Percentiles rank a stretch among this genome's conserved stretches.
Evolutionary conservation across 1,140 invertebrate species (phyloP).

Genomic region (Drosophila bocki): DNA sequence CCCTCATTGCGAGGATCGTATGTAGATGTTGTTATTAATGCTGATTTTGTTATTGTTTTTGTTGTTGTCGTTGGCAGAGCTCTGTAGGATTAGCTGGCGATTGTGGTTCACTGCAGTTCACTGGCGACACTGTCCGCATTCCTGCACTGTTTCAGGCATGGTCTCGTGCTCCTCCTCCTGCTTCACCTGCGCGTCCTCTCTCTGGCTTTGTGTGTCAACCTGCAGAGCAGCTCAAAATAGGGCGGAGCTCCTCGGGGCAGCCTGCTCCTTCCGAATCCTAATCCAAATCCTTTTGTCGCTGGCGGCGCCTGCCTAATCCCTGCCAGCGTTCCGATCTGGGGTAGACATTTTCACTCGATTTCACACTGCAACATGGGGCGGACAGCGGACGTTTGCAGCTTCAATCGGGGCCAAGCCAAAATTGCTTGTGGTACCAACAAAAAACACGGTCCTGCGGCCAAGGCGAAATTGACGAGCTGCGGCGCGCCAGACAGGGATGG

Average conservation of each 20-base stretch:
- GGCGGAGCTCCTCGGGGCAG: slow-evolving; percentile 40
- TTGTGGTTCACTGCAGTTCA: slow-evolving; percentile 6
- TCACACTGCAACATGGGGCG: slow-evolving; percentile 33
- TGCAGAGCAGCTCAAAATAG: slow-evolving; percentile 39
- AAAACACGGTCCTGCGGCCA: slow-evolving; percentile 42
- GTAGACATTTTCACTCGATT: slow-evolving; percentile 38
- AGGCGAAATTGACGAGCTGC: slow-evolving; percentile 2
- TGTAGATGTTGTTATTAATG: slow-evolving; percentile 2
- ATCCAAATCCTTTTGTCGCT: not conserved
- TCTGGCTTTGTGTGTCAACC: slow-evolving; percentile 31
- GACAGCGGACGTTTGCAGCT: slow-evolving; percentile 20
- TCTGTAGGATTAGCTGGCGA: slow-evolving; percentile 2
- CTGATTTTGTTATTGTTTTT: not conserved
- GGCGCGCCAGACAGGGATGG: slow-evolving; percentile 31
- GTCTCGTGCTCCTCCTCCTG: slow-evolving; percentile 6
- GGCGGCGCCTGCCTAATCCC: slow-evolving; percentile 7
- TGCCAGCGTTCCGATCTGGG: slow-evolving; percentile 7
- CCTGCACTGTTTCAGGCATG: slow-evolving; percentile 20
- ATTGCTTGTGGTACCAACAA: slow-evolving; percentile 76
- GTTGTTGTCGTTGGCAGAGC: slow-evolving; percentile 11
- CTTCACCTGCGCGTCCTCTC: slow-evolving; percentile 1
- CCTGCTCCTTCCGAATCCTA: not conserved
- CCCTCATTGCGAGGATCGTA: slow-evolving; percentile 33
- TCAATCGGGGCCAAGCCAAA: slow-evolving; percentile 78
- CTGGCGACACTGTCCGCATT: slow-evolving; percentile 16